phyloP scores from a whole-genome alignment of 2,113 vertebrate species.

The Lophochroa leadbeateri region DNA sequence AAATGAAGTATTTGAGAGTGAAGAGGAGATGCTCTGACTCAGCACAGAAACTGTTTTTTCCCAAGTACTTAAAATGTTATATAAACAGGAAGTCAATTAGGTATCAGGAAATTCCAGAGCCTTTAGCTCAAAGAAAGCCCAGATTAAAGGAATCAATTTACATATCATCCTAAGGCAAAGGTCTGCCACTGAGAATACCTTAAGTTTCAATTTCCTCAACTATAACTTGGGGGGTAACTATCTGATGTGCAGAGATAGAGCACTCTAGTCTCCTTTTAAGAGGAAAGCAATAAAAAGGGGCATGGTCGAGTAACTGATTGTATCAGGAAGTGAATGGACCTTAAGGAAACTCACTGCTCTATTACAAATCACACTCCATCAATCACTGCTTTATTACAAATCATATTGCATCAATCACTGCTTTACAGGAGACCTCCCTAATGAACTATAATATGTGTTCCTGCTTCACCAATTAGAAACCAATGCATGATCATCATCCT shows the following conservation, averaged over 20 bases:
- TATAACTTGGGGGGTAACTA: background rate
- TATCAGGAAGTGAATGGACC: constrained; percentile 8
- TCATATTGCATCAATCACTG: background rate
- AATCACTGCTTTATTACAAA: background rate
- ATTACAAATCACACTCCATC: background rate
- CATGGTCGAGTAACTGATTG: background rate
- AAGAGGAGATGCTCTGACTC: constrained; percentile 56
- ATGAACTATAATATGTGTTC: background rate
- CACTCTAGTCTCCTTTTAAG: background rate
- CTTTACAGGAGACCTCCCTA: background rate
- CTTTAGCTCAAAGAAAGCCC: constrained; percentile 50
- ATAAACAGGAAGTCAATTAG: constrained; percentile 71
- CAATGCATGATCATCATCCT: background rate
- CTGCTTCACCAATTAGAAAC: background rate
- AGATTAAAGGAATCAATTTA: constrained; percentile 46
- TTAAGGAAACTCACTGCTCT: background rate
- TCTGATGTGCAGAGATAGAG: background rate
- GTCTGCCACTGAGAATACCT: constrained; percentile 31
- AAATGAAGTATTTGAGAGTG: background rate
- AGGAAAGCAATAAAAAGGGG: background rate
- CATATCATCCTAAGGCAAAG: constrained; percentile 45
- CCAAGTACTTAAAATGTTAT: constrained; percentile 59
- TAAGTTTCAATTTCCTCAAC: background rate
- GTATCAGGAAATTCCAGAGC: constrained; percentile 68
- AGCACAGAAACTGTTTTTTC: constrained; percentile 63